Evolutionary conservation across 1,140 invertebrate genomes (phyloP), one percentile per base, ranked within the genome.

Genomic region (Magallana ariakensis): DNA sequence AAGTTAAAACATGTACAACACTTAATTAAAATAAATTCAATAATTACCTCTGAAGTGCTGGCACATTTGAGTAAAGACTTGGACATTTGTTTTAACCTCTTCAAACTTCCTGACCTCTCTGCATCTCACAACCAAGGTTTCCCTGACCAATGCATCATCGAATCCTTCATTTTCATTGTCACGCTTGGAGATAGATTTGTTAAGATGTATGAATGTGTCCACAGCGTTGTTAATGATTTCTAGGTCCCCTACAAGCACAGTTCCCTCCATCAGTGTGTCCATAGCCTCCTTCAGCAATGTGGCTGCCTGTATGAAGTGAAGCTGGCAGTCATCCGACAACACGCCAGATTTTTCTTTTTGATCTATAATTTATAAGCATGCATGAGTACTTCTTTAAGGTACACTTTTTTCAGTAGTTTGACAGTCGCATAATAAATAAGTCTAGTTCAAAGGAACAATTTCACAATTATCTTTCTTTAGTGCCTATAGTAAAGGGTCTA

Each of bases 341-440:
- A 81, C 33, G 1, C n/a, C n/a, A 13, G 80, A 81, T 81, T 81
- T 81, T 22, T 81, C 33, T 46, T 55, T 55, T 81, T 81, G 80
- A 81, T 81, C 80, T 81, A 19, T 33, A 33, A 33, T 33, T 33
- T 33, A 33, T 3, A 33, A 1, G 33, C 33, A 33, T 33, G 33
- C 33, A 33, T 33, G 3, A 33, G 33, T 33, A 33, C 33, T 33
- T 33, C 33, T 33, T 33, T 33, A 33, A 33, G 33, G 33, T 33
- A 33, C 33, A 33, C 1, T 33, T 33, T 33, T 33, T 33, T 33
- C 33, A 33, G 33, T 33, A 33, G 33, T 33, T 33, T 33, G 33
- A 33, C 1, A 33, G 33, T 33, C 33, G 3, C 33, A 33, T 33
- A 33, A 33, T 3, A 33, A 33, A 33, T 33, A 33, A 33, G 33